Base-by-base conservation (phyloP, 2,797 vertebrate genomes). In the Uromys caudimaculatus region DNA sequence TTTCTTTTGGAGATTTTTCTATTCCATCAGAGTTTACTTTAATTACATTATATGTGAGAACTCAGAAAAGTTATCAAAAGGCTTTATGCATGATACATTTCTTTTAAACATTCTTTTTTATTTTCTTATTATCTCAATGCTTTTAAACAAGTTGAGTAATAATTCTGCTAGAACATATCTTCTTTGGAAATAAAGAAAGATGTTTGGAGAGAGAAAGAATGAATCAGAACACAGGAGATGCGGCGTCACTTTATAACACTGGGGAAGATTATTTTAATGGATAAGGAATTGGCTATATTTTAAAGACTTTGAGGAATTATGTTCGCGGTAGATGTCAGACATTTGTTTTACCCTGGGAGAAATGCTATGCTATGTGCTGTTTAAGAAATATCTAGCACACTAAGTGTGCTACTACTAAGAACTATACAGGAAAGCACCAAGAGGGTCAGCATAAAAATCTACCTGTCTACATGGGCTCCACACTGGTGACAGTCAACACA, bases 261-360 rank as follows among this genome's bases (percentile, higher is more conserved):
- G 69, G 35, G 6, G 58, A 84, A 93, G 90, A 50, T 54, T 91
- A 91, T 94, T 88, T 17, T 86, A 96, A 76, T 89, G 29, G 3
- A 60, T 93, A 73, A 76, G 27, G 24, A 86, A 73, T 69, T 86
- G 50, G 13, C 44, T 78, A 27, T 91, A 58, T 93, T 93, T 84
- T 92, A 67, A 23, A 76, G 32, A 14, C 27, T 75, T 85, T 50
- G 54, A 67, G 84, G 91, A 96, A 85, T 16, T 19, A 94, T 82
- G 21, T 1, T 93, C 69, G 93, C 19, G 71, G 3, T 41, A 62
- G 79, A 92, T 84, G 81, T 95, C 32, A 94, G 83, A 77, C 29
- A 91, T 90, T 96, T 19, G 29, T 85, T 97, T 96, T 82, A 60
- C 71, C 69, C 92, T 86, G 35, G 62, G 93, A 93, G 62, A 91